Conservation (phyloP, 1,140 invertebrate genomes). For the Ectropis grisescens region DNA sequence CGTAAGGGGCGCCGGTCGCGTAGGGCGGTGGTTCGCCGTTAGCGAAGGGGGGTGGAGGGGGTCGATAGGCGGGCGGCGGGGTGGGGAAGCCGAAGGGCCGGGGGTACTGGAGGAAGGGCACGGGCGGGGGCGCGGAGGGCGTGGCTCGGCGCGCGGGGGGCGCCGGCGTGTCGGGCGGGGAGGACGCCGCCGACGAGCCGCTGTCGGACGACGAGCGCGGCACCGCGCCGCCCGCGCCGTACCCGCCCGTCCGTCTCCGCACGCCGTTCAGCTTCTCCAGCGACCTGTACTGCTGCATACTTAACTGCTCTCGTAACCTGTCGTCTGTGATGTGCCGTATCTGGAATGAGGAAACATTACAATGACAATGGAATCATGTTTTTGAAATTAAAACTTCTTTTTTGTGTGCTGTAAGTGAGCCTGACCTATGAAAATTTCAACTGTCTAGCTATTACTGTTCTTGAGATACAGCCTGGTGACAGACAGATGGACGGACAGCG, state of each 20-base stretch:
- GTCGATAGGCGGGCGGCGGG: constrained; percentile 53
- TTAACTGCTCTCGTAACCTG: constrained; percentile 48
- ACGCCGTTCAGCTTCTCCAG: constrained; percentile 71
- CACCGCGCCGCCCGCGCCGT: constrained; percentile 52
- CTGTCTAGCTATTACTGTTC: too few species aligned
- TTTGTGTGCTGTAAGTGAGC: too few species aligned
- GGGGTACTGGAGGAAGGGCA: constrained; percentile 68
- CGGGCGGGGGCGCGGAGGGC: constrained; percentile 51
- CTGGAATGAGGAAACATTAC: constrained; percentile 35
- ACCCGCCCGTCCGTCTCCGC: constrained; percentile 49
- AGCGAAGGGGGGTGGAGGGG: constrained; percentile 46
- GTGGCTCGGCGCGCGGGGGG: constrained; percentile 47
- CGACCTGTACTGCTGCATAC: constrained; percentile 70
- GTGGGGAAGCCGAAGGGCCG: constrained; percentile 62
- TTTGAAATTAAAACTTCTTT: too few species aligned
- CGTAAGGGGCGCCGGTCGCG: constrained; percentile 50
- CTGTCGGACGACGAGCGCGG: constrained; percentile 70
- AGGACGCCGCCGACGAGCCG: constrained; percentile 73
- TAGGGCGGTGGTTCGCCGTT: constrained; percentile 64
- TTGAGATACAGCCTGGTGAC: too few species aligned
- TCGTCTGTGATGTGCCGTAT: constrained; percentile 59
- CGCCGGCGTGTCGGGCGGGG: constrained; percentile 71
- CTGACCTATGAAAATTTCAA: too few species aligned
- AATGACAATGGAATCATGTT: too few species aligned
- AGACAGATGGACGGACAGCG: too few species aligned